Percentiles rank a stretch among this genome's conserved stretches.
Conservation (phyloP, 2,113 vertebrate species). For the Brachyhypopomus occidentalis region DNA sequence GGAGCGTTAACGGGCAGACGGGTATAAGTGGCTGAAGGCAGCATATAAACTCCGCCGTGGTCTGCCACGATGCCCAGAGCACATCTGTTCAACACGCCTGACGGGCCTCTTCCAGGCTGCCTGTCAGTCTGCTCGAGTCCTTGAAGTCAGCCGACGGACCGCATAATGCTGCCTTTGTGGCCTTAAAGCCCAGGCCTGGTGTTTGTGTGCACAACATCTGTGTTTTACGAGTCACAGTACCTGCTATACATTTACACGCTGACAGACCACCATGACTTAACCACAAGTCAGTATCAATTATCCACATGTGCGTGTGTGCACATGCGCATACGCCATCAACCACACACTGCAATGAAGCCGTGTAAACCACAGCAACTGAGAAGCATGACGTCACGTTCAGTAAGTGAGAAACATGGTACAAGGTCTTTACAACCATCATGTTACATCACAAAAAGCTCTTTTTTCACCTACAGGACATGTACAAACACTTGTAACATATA, state of each 20-base stretch:
- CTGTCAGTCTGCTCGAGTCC: neutral
- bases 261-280: constrained; percentile 34
- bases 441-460: constrained; percentile 1
- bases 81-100: constrained; percentile 27
- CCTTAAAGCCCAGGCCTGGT: neutral
- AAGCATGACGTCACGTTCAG: neutral
- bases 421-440: constrained; percentile 7
- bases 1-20: constrained; percentile 3
- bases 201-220: constrained; percentile 42
- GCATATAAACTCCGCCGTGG: too few species aligned
- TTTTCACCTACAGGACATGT: constrained; percentile 27
- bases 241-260: constrained; percentile 33
- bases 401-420: neutral
- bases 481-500: constrained; percentile 12
- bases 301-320: constrained; percentile 23
- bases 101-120: neutral
- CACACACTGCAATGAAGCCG: neutral
- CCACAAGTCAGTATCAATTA: constrained; percentile 32
- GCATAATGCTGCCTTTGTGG: neutral
- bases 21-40: too few species aligned
- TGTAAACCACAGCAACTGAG: constrained; percentile 21
- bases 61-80: neutral
- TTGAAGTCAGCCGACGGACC: constrained; percentile 2
- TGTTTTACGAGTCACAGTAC: constrained; percentile 27
- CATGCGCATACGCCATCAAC: constrained; percentile 9